These are phyloP conservation scores for Mormyrus lacerda DNA, from an alignment of 2,113 vertebrate species.

Conservation along the genomic window DNA sequence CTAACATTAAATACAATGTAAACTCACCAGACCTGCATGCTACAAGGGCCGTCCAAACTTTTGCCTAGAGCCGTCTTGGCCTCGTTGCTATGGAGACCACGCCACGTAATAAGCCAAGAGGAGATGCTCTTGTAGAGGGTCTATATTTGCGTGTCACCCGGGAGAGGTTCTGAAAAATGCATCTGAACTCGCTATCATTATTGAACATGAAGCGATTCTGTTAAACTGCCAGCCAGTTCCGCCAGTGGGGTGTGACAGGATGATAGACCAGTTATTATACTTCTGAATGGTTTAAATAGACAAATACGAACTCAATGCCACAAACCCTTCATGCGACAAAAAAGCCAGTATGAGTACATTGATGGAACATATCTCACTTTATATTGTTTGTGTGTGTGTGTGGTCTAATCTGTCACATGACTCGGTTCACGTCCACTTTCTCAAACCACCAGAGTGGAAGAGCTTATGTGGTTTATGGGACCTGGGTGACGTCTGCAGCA, in stretches of 20 bases:
- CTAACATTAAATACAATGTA: neutral
- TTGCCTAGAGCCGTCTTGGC: neutral
- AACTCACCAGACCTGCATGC: neutral
- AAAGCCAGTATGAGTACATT: neutral
- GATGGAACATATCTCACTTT: neutral
- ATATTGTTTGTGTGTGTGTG: neutral
- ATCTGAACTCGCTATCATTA: neutral
- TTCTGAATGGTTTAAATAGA: neutral
- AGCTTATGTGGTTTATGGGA: neutral
- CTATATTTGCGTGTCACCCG: neutral
- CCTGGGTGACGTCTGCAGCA: neutral
- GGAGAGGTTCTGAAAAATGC: neutral
- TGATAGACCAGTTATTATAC: neutral
- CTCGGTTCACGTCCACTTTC: too few species aligned
- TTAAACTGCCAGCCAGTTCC: neutral
- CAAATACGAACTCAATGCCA: neutral
- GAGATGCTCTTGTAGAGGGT: neutral
- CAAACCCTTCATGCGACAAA: neutral
- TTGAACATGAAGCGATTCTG: neutral
- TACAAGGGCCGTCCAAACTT: neutral
- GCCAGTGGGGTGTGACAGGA: neutral
- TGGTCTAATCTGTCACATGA: neutral
- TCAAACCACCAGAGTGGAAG: neutral
- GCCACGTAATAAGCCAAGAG: neutral
- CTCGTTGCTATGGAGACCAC: neutral